phyloP scores from a whole-genome alignment of 1,140 invertebrate species.

The Philotrypesis tridentata region DNA sequence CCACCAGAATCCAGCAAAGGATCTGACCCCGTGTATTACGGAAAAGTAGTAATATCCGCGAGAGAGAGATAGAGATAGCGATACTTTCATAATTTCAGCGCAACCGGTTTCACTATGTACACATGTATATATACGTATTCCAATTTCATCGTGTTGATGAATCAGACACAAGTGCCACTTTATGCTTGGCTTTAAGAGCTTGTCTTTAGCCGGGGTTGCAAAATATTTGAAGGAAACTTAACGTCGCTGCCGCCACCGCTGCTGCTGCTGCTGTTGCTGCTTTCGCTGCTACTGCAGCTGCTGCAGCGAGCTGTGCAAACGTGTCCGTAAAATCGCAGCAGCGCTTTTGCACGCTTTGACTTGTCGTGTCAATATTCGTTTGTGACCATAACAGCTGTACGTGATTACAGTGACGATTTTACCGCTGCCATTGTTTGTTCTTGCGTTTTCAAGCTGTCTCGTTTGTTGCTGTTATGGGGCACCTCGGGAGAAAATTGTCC shows the following conservation, averaged over 20 bases:
- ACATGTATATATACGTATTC: constrained; percentile 3
- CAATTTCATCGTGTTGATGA: constrained; percentile 25
- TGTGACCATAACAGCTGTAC: neutral
- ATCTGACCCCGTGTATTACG: constrained; percentile 10
- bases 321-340: neutral
- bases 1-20: neutral
- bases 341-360: neutral
- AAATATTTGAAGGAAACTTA: constrained; percentile 25
- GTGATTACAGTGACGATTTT: neutral
- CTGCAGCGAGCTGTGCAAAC: constrained; percentile 12
- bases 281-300: too few relatives aligned
- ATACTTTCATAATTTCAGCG: constrained; percentile 40
- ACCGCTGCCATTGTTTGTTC: neutral
- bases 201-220: constrained; percentile 8
- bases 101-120: constrained; percentile 31
- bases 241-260: too few relatives aligned
- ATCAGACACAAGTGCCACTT: constrained; percentile 24
- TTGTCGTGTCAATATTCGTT: constrained; percentile 11
- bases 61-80: too few relatives aligned
- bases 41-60: constrained; percentile 6
- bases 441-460: neutral
- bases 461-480: neutral
- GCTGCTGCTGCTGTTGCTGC: too few relatives aligned
- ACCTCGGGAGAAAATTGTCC: too few relatives aligned
- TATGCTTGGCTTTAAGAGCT: neutral